A percentile compares a stretch with the other conserved stretches of the same genome.
Conservation (phyloP, 1,140 invertebrate genomes). For the Drosophila nigrodunni region DNA sequence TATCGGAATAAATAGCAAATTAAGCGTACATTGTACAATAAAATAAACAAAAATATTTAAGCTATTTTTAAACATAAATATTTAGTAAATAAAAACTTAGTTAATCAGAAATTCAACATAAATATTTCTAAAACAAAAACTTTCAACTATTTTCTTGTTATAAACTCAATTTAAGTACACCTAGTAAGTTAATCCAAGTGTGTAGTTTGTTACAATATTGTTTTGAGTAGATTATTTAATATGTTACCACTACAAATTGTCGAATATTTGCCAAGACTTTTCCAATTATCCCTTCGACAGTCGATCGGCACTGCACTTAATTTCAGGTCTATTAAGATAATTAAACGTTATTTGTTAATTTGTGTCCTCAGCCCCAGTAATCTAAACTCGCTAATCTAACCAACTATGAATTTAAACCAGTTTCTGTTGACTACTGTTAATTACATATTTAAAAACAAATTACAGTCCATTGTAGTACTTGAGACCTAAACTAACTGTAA, state of each 20-base stretch:
- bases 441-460: conserved; percentile 70
- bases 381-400: conserved; percentile 25
- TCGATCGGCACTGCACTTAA: neutral
- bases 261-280: conserved; percentile 3
- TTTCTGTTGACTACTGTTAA: conserved; percentile 52
- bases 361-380: conserved; percentile 30
- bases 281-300: neutral
- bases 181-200: too few relatives aligned
- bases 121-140: too few relatives aligned
- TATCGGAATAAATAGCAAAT: too few relatives aligned
- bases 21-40: too few relatives aligned
- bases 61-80: too few relatives aligned
- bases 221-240: neutral
- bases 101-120: too few relatives aligned
- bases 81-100: too few relatives aligned
- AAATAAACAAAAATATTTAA: too few relatives aligned
- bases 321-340: conserved; percentile 7
- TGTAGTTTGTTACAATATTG: neutral
- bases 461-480: conserved; percentile 51
- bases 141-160: too few relatives aligned
- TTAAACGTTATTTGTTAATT: conserved; percentile 24
- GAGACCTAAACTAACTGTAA: conserved; percentile 41
- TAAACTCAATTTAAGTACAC: too few relatives aligned
- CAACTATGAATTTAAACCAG: conserved; percentile 38
- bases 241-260: neutral